Base-by-base conservation (phyloP, 2,888 invertebrate species). In the Cephus spinipes region DNA sequence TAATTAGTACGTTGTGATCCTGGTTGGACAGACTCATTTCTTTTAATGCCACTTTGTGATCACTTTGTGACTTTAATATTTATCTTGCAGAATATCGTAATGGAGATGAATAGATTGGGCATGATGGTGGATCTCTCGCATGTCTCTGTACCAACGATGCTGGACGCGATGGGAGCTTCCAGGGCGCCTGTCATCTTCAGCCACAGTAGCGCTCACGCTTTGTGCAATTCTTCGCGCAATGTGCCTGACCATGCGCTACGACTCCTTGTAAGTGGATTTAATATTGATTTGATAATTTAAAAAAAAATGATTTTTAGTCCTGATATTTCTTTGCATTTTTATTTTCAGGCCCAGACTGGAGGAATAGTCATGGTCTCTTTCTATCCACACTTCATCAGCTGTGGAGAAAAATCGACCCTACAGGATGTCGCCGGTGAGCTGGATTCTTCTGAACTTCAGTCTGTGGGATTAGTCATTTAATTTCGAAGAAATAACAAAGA, bases 341-440 rank as follows among this genome's bases (percentile, higher is more conserved):
- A 34, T 83, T 89, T 90, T 76, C 91, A 95, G 94, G 93, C 93
- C 87, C 90, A 92, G 86, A 94, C 94, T 85, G 93, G 93, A 77
- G 95, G 95, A 77, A 92, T 95, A 83, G 94, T 94, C 78, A 95
- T 95, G 95, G 94, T 95, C 73, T 94, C 94, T 80, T 94, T 95
- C 90, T 94, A 93, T 87, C 93, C 93, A 79, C 92, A 92, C 87
- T 94, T 94, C 89, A 92, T 94, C 87, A 94, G 94, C 90, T 93
- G 93, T 88, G 92, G 93, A 80, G 93, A 93, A 82, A 93, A 92
- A 85, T 93, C 94, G 71, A 94, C 93, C 71, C 90, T 94, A 73
- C 91, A 92, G 79, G 94, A 94, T 87, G 94, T 94, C 80, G 94
- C 93, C 83, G 94, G 94, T 94, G 90, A 91, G 93, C 91, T 34